Percentiles rank a stretch among this genome's conserved stretches.
Conservation (phyloP, 2,797 vertebrate species). For the Arnoldichthys spilopterus region DNA sequence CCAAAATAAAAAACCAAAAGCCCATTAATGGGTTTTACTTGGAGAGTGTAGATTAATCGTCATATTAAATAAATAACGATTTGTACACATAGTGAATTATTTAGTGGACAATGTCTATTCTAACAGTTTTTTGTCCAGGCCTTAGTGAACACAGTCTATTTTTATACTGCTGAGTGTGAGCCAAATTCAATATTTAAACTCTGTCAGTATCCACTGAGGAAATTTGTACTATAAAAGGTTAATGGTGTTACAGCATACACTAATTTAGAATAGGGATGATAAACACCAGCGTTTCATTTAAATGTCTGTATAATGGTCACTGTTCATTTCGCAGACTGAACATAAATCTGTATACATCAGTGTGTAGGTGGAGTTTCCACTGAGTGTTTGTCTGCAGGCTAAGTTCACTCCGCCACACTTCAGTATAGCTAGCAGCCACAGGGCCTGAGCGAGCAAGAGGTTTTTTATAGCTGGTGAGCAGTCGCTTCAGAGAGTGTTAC, state of each 20-base stretch:
- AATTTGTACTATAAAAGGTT: not conserved
- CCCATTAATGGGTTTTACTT: not conserved
- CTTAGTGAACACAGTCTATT: not conserved
- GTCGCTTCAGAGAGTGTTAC: constrained; percentile 57
- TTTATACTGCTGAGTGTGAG: not conserved
- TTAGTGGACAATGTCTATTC: not conserved
- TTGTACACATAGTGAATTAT: not conserved
- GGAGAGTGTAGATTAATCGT: not conserved
- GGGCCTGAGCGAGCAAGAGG: constrained; percentile 9
- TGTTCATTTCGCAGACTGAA: constrained; percentile 17
- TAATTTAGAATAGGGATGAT: not conserved
- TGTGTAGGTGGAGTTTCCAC: constrained; percentile 38
- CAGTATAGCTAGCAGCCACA: constrained; percentile 62
- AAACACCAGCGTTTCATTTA: not conserved
- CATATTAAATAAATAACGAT: not conserved
- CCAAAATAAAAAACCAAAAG: not conserved
- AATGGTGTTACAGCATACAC: not conserved
- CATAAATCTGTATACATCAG: constrained; percentile 22
- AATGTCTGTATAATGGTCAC: constrained; percentile 10
- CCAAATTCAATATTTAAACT: constrained; percentile 9
- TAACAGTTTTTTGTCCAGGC: not conserved
- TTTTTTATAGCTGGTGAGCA: constrained; percentile 54
- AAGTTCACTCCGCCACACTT: constrained; percentile 44
- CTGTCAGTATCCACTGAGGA: not conserved
- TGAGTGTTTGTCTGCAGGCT: constrained; percentile 43